A percentile compares a stretch with the other conserved stretches of the same genome.
phyloP scores from a whole-genome alignment of 2,113 vertebrate genomes.

The Cololabis saira region DNA sequence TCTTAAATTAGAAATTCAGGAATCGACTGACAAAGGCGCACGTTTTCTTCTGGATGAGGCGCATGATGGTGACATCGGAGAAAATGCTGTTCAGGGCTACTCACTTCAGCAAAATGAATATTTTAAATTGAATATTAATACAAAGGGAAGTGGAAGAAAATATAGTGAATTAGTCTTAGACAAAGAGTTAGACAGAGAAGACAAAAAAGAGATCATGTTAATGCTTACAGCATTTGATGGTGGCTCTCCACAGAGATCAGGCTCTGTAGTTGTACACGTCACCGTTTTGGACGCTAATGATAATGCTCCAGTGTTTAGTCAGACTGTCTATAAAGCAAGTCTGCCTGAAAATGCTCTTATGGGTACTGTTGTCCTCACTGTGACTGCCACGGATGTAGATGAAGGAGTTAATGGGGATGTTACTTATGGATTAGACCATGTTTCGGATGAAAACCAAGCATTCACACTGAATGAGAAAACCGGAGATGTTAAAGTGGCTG shows the following conservation, averaged over 20 bases:
- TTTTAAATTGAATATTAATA: conserved; percentile 70
- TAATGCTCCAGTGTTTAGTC: conserved; percentile 71
- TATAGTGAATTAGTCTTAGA: conserved; percentile 67
- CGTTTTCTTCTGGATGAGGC: conserved; percentile 75
- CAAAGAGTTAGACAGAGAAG: conserved; percentile 61
- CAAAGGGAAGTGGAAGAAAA: conserved; percentile 57
- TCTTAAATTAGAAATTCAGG: conserved; percentile 65
- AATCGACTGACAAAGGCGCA: conserved; percentile 65
- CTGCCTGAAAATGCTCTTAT: conserved; percentile 52
- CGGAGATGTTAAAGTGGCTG: conserved; percentile 40
- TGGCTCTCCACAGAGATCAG: conserved; percentile 68
- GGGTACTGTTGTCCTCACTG: conserved; percentile 48
- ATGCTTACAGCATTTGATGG: conserved; percentile 68
- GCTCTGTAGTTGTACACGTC: conserved; percentile 60
- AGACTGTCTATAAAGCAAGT: conserved; percentile 55
- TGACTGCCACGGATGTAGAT: conserved; percentile 81
- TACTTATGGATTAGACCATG: conserved; percentile 78
- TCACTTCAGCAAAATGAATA: conserved; percentile 67
- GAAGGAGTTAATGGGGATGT: conserved; percentile 80
- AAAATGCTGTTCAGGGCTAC: conserved; percentile 78
- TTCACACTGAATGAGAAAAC: conserved; percentile 7
- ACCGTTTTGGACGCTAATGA: conserved; percentile 75
- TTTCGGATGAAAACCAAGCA: conserved; percentile 61
- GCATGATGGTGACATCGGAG: conserved; percentile 78
- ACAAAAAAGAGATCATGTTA: conserved; percentile 13